These are phyloP conservation scores for Megaceryle alcyon DNA, from an alignment of 2,797 vertebrate species.

Conservation along the genomic window DNA sequence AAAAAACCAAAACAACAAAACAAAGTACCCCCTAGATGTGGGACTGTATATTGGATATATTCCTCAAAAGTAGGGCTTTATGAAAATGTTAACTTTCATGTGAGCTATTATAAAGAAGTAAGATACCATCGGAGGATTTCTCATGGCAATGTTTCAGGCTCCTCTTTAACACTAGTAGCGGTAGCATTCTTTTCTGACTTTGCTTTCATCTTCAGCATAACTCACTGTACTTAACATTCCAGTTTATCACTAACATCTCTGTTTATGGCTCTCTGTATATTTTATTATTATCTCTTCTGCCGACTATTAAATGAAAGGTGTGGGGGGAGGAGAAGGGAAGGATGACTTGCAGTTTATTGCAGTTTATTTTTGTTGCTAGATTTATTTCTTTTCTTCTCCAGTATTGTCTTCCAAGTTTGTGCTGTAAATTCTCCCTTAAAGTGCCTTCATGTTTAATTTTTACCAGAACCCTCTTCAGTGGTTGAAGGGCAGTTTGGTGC, in stretches of 20 bases:
- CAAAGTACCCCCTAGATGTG: neutral
- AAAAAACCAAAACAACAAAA: neutral
- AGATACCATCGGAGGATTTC: neutral
- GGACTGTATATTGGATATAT: neutral
- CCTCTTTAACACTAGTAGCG: conserved; percentile 18
- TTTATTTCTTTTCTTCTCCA: neutral
- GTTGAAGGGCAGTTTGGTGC: neutral
- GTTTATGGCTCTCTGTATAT: conserved; percentile 37
- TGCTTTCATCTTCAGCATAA: conserved; percentile 50
- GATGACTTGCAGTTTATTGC: conserved; percentile 34
- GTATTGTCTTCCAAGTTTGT: neutral
- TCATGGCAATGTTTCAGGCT: conserved; percentile 27
- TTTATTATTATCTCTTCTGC: conserved; percentile 40
- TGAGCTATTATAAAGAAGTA: neutral
- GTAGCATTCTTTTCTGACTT: conserved; percentile 51
- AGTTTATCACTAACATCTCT: conserved; percentile 40
- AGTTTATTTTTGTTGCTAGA: conserved; percentile 22
- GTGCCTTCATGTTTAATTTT: neutral
- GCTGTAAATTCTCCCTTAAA: conserved; percentile 19
- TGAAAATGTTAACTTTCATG: neutral
- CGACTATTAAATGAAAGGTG: conserved; percentile 38
- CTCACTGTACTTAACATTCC: conserved; percentile 35
- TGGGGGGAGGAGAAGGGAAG: neutral
- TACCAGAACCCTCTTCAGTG: neutral
- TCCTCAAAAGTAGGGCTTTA: neutral